Evolutionary conservation across 2,113 vertebrate genomes (phyloP), one percentile per base, ranked within the genome.

Genomic region (Perognathus longimembris): DNA sequence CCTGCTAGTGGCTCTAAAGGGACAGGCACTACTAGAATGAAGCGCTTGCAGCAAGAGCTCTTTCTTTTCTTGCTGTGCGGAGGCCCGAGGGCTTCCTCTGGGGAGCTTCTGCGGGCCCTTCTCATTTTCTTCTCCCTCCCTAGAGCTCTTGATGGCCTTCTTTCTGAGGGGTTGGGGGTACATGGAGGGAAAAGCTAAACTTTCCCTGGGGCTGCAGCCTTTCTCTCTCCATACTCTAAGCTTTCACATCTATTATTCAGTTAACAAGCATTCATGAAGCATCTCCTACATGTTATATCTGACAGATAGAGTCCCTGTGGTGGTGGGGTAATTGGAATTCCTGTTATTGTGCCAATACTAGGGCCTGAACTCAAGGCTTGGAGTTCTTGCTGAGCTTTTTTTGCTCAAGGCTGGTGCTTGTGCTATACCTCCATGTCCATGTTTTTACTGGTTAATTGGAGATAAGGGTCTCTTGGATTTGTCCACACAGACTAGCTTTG

Each of bases 161-260:
- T 89, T 59, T 7, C n/a, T 84, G 36, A 14, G 21, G 30, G 38
- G 5, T 9, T 70, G 74, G 57, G 57, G 36, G 28, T 42, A 4
- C n/a, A 57, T 18, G 76, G 73, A 82, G 32, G 26, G 17, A 83
- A 26, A n/a, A 66, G 20, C 28, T 32, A 73, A 38, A 54, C 28
- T 86, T 85, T 88, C 50, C 30, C 20, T 57, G 81, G 42, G 71
- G 30, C 38, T 36, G 61, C 73, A 93, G 66, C 14, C 63, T 57
- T 90, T 92, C 61, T 54, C 6, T 45, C 26, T n/a, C 40, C 59
- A 30, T 28, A 24, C 38, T 42, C 73, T 76, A 86, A 83, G 34
- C 2, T 10, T 36, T 42, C 64, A 4, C 34, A 85, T 26, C 30
- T 30, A 73, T 78, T 34, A 79, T 24, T 70, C 70, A 71, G 34